Percentiles rank a stretch among this genome's conserved stretches.
These are phyloP conservation scores for Melieria omissa DNA, from an alignment of 2,888 invertebrate species.

Conservation along the genomic window DNA sequence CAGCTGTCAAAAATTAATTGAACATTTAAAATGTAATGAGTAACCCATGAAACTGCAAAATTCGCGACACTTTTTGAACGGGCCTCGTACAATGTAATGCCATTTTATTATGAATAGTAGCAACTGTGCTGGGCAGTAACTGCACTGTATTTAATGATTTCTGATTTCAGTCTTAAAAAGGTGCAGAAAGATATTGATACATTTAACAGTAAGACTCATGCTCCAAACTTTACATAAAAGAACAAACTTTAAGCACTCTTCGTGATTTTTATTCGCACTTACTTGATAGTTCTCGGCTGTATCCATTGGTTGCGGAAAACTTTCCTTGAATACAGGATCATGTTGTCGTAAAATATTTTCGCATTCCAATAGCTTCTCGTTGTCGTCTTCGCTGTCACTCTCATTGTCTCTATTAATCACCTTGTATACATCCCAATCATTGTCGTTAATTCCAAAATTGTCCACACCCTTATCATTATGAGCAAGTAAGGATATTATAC, in stretches of 20 bases:
- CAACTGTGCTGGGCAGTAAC: too few relatives aligned
- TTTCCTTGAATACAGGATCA: constrained; percentile 76
- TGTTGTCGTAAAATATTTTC: constrained; percentile 87
- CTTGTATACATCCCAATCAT: constrained; percentile 97
- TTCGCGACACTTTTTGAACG: too few relatives aligned
- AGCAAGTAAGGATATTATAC: constrained; percentile 91
- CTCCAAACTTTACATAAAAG: not conserved
- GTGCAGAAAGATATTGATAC: too few relatives aligned
- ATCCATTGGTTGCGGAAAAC: constrained; percentile 65
- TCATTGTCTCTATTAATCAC: constrained; percentile 82
- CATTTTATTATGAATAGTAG: too few relatives aligned
- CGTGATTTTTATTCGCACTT: not conserved
- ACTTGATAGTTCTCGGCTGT: constrained; percentile 79
- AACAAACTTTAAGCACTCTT: not conserved
- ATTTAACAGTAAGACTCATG: too few relatives aligned
- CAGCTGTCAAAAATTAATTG: too few relatives aligned
- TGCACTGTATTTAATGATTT: too few relatives aligned
- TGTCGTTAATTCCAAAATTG: constrained; percentile 93
- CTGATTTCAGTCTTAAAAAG: too few relatives aligned
- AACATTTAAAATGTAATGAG: too few relatives aligned
- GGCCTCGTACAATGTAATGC: too few relatives aligned
- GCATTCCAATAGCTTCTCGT: constrained; percentile 85
- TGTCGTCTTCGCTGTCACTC: constrained; percentile 93
- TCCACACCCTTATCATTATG: constrained; percentile 82
- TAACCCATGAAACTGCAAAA: too few relatives aligned